phyloP scores from a whole-genome alignment of 1,140 invertebrate genomes.

The Probaryconus sp. region DNA sequence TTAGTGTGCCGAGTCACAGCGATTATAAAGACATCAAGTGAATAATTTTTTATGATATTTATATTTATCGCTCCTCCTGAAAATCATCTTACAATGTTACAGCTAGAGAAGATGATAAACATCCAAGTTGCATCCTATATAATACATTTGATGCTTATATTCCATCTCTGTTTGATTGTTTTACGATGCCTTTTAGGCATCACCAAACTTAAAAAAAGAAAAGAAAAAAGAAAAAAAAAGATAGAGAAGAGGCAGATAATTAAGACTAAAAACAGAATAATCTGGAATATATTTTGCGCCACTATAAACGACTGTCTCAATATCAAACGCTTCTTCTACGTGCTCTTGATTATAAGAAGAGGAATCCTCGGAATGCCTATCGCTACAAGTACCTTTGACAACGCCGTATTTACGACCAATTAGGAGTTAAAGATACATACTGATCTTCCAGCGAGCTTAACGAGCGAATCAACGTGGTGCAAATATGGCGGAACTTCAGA shows the following conservation, averaged over 20 bases:
- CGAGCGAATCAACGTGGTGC: constrained; percentile 48
- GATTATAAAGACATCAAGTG: no score
- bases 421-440: constrained; percentile 58
- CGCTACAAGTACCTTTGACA: constrained; percentile 45
- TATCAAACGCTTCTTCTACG: constrained; percentile 21
- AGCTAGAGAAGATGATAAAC: no score
- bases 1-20: no score
- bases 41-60: no score
- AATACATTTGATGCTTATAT: no score
- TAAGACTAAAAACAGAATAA: constrained; percentile 16
- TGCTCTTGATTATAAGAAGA: constrained; percentile 38
- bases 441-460: constrained; percentile 45
- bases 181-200: neutral
- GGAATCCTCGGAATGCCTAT: constrained; percentile 41
- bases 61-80: no score
- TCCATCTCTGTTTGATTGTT: neutral
- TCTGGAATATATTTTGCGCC: neutral
- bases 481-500: constrained; percentile 55
- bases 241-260: constrained; percentile 10
- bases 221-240: no score
- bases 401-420: constrained; percentile 65
- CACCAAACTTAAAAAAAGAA: constrained; percentile 7
- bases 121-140: no score
- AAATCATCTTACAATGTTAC: no score
- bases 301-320: neutral